phyloP scores from a whole-genome alignment of 37 sponge, comb jelly and placozoan species.

The Hexactinellida sp. region DNA sequence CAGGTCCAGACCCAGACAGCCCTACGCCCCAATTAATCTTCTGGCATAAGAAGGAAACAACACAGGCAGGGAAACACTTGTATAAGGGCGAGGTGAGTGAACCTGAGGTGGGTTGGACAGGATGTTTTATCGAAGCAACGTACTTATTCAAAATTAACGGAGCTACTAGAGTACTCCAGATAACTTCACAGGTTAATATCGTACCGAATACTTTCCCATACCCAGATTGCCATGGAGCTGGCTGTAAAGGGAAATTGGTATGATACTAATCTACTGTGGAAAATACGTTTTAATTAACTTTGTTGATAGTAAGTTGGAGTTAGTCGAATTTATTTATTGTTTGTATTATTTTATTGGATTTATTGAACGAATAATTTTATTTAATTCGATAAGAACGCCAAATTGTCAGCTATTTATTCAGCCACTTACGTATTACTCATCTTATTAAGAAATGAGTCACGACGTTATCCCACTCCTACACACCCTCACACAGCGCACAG shows the following conservation, averaged over 20 bases:
- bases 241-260: slow-evolving; percentile 51
- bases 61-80: slow-evolving; percentile 26
- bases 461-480: not conserved
- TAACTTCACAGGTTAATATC: slow-evolving; percentile 80
- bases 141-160: not conserved
- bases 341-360: no score
- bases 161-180: slow-evolving; percentile 19
- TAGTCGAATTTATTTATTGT: no score
- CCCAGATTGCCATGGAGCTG: slow-evolving; percentile 64
- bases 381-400: no score
- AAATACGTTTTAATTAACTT: no score
- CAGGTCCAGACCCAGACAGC: slow-evolving; percentile 27
- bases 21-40: slow-evolving; percentile 60
- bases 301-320: no score
- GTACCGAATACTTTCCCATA: slow-evolving; percentile 65
- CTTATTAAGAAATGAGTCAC: not conserved
- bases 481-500: not conserved
- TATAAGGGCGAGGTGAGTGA: slow-evolving; percentile 33
- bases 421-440: no score
- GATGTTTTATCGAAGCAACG: slow-evolving; percentile 58
- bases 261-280: no score
- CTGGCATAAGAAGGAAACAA: slow-evolving; percentile 35
- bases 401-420: no score
- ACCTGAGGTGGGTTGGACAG: slow-evolving; percentile 65
- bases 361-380: no score